These are phyloP conservation scores for Tenthredo mesomela DNA, from an alignment of 2,888 invertebrate genomes.

Conservation along the genomic window DNA sequence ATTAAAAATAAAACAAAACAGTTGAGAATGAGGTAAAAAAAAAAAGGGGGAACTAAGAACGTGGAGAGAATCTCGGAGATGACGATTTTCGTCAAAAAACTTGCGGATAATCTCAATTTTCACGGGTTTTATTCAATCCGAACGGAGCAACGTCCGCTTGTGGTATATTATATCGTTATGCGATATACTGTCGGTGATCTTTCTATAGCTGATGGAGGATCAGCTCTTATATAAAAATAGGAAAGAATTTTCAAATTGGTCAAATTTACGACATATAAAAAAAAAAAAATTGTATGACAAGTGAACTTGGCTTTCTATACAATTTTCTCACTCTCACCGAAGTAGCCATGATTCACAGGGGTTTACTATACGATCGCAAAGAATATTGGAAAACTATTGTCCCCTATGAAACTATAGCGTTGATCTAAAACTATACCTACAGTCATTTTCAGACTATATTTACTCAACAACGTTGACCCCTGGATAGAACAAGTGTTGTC, in stretches of 20 bases:
- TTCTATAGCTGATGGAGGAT: background rate
- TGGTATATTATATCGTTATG: background rate
- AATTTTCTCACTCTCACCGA: background rate
- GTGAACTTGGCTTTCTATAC: background rate
- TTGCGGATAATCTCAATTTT: conserved; percentile 27
- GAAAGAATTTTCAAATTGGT: background rate
- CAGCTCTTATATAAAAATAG: background rate
- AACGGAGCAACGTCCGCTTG: conserved; percentile 29
- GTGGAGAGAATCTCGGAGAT: background rate
- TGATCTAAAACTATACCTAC: background rate
- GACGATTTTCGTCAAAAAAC: background rate
- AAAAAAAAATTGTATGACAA: no score
- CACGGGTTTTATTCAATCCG: conserved; percentile 22
- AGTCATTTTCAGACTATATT: conserved; percentile 18
- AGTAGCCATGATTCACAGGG: background rate
- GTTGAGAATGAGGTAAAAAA: background rate
- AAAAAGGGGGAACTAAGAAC: background rate
- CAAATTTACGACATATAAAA: background rate
- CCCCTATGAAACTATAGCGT: background rate
- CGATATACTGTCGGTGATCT: background rate
- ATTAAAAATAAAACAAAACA: background rate
- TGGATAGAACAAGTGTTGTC: conserved; percentile 42
- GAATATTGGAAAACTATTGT: conserved; percentile 15
- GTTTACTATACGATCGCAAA: background rate
- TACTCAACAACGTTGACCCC: conserved; percentile 24